Base-by-base conservation (phyloP, 2,888 invertebrate genomes). In the Tenthredo livida region DNA sequence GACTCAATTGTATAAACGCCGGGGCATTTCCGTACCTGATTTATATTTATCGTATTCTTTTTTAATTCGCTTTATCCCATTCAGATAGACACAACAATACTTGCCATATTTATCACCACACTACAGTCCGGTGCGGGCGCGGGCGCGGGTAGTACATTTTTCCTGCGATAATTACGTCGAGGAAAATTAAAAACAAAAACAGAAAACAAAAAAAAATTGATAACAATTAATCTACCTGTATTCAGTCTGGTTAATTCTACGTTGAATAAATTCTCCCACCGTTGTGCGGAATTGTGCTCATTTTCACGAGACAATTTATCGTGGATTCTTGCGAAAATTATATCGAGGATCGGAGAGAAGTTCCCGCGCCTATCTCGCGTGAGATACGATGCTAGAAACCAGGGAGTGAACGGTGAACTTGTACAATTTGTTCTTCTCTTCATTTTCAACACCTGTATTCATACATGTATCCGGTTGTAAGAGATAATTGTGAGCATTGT, bases 1-100 rank as follows among this genome's bases (percentile, higher is more conserved):
- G 82, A 40, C 82, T 85, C 85, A 50, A 65, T 77, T 84, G 80
- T 50, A 80, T 80, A 61, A 80, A 37, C 80, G 58, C 77, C 72
- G 43, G 72, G 50, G 77, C 15, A 58, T 61, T 37, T 37, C 80
- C 40, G 80, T 80, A 12, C 61, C 77, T 9, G 80, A 80, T 80
- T 80, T 50, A 61, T 61, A 40, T 40, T 58, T 61, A 61, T 58
- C 61, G 58, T 10, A 21, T 37, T 40, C 12, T 61, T 61, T 40
- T 80, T 29, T 37, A 33, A 50, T 77, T 77, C 77, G 29, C 6
- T 77, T 73, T 12, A 73, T 43, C n/a, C 43, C 72, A 73, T 73
- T 37, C 72, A 0, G 72, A 43, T 25, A 40, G 43, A 73, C 72
- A 33, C 29, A 67, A 33, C 33, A 33, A 67, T 67, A 33, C 67